phyloP scores from a whole-genome alignment of 2,113 vertebrate species.

The human region DNA sequence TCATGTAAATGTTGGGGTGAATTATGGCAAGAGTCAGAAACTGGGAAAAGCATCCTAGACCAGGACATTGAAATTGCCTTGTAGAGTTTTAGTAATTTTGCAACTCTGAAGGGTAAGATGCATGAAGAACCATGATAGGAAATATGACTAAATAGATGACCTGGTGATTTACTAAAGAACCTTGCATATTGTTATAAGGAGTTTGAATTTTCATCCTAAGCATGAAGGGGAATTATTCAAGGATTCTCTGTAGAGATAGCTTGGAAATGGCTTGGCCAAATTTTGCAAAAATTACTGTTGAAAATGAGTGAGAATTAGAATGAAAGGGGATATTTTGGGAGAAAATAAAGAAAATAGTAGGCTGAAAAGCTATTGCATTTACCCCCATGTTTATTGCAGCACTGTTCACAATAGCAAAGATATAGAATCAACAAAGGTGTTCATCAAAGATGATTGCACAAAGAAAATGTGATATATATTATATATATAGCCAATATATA shows the following conservation, averaged over 20 bases:
- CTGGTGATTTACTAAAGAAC: neutral
- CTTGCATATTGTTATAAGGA: neutral
- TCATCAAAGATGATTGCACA: neutral
- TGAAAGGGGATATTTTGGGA: neutral
- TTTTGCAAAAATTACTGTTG: neutral
- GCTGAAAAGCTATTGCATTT: neutral
- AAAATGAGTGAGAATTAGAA: neutral
- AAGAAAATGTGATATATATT: neutral
- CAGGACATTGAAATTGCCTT: neutral
- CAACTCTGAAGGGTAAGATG: neutral
- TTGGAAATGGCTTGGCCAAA: neutral
- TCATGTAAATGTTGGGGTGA: neutral
- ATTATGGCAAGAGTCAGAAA: neutral
- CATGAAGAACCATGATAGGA: rapidly evolving
- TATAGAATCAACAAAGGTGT: neutral
- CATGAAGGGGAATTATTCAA: neutral
- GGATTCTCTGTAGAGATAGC: neutral
- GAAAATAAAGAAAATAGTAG: neutral
- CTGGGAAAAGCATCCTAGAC: neutral
- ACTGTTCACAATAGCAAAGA: neutral
- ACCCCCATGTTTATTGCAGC: neutral
- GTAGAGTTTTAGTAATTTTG: neutral
- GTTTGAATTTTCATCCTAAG: neutral
- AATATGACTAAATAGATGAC: neutral
- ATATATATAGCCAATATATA: no score